Base-by-base conservation (phyloP, 2,797 vertebrate genomes). In the Eulemur coronatus region DNA sequence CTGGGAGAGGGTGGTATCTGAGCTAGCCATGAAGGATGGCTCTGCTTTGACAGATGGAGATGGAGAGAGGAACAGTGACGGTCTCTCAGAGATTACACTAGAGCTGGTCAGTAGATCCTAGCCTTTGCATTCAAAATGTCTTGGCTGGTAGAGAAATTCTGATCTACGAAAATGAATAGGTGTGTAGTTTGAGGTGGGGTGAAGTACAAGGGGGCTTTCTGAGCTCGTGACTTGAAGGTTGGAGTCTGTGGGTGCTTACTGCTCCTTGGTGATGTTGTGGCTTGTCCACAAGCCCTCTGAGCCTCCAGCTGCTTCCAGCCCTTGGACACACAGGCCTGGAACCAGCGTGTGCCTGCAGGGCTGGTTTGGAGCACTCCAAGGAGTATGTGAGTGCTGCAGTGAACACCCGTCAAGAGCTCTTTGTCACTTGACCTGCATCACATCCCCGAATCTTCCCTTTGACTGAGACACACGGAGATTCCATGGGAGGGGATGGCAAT, bases 371-470 rank as follows among this genome's bases (percentile, higher is more conserved):
- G 48, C 7, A 10, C 46, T 46, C 63, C 9, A 8, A 50, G 20
- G 26, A 69, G 13, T 12, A 3, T 4, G 3, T 4, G 2, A 4
- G 12, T 72, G 61, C 41, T 26, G 28, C 18, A 1, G 0, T 10
- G 13, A n/a, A 33, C 30, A 33, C 5, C 7, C 2, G 3, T 28
- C 14, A 18, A 12, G 5, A 17, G 48, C 3, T 43, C 41, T 28
- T 11, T 61, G 61, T 57, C 50, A 15, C 28, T 18, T 70, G 46
- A 38, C 18, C 28, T 52, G 15, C 4, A 20, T 48, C 10, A 4
- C 8, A 28, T 35, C n/a, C 5, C 13, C 67, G 9, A 13, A 9
- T n/a, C 48, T 72, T 84, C 41, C 11, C 30, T 88, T 76, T 50
- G 18, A 88, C 41, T 9, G 14, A 41, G n/a, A 33, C 50, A 41